Percentiles rank a stretch among this genome's conserved stretches.
These are phyloP conservation scores for Criorhina ranunculi DNA, from an alignment of 2,888 invertebrate species.

Conservation along the genomic window DNA sequence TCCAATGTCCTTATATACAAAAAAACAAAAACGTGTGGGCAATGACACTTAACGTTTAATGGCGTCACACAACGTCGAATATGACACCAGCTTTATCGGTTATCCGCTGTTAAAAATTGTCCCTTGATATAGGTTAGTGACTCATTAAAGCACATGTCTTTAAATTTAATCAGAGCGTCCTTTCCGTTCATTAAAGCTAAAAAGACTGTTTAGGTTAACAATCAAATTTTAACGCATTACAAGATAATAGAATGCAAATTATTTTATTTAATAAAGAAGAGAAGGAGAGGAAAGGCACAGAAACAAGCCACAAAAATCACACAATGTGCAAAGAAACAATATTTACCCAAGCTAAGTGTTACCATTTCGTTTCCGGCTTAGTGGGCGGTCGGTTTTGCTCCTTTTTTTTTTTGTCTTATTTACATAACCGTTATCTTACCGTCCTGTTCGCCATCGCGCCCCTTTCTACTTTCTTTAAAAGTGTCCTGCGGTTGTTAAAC, in stretches of 20 bases:
- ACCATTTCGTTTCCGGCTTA: constrained; percentile 40
- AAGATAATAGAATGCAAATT: constrained; percentile 42
- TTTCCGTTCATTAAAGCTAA: constrained; percentile 12
- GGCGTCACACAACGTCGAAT: constrained; percentile 17
- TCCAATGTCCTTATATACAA: not conserved
- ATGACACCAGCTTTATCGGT: constrained; percentile 18
- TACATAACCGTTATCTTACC: constrained; percentile 48
- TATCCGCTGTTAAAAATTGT: not conserved
- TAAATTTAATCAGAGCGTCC: constrained; percentile 3
- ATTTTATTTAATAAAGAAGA: constrained; percentile 38
- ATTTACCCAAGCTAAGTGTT: constrained; percentile 46
- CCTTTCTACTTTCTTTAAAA: constrained; percentile 1
- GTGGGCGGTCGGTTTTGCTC: constrained; percentile 11
- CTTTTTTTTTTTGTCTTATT: constrained; percentile 22
- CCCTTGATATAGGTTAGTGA: constrained; percentile 1
- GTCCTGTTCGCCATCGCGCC: not conserved
- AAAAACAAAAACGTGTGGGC: not conserved
- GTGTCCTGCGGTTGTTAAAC: constrained; percentile 8
- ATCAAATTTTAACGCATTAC: constrained; percentile 13
- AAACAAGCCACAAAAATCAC: constrained; percentile 27
- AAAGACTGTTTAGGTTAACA: not conserved
- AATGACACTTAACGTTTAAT: constrained; percentile 14
- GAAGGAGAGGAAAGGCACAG: not conserved
- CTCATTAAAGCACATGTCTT: not conserved
- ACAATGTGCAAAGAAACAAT: constrained; percentile 33